Evolutionary conservation across 1,140 invertebrate species (phyloP).

Genomic region (Rhagoletis zephyria): DNA sequence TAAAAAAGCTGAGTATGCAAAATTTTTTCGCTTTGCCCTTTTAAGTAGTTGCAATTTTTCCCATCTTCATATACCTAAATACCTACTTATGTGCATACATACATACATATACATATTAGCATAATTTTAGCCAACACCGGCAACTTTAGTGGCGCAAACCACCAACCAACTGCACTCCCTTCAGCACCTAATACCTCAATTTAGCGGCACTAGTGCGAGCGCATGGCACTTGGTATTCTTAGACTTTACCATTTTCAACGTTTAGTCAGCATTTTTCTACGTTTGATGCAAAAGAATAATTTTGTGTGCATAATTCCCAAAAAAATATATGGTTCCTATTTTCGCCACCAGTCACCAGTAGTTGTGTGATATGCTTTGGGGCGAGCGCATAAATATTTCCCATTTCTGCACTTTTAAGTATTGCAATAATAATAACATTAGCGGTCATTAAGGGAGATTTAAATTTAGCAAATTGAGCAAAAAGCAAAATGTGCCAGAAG

Average conservation of each 20-base stretch:
- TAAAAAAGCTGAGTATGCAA: not conserved
- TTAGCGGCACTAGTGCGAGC: not conserved
- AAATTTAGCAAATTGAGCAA: not conserved
- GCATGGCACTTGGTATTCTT: not conserved
- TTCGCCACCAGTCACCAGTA: not conserved
- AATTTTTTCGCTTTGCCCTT: not conserved
- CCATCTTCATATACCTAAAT: not conserved
- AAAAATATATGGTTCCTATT: not conserved
- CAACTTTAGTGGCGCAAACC: not conserved
- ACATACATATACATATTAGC: constrained; percentile 4
- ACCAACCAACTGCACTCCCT: not conserved
- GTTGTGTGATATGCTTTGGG: too few species aligned
- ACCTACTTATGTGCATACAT: not conserved
- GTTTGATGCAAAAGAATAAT: not conserved
- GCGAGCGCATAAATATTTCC: not conserved
- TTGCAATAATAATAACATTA: constrained; percentile 20
- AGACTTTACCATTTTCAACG: not conserved
- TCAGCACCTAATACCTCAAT: constrained; percentile 18
- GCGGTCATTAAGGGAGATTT: not conserved
- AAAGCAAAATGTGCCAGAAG: not conserved
- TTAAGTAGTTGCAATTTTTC: not conserved
- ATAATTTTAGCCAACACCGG: constrained; percentile 24
- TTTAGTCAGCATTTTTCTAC: constrained; percentile 21
- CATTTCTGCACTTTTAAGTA: not conserved
- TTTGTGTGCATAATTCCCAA: not conserved